Evolutionary conservation across 2,888 invertebrate genomes (phyloP), one percentile per base, ranked within the genome.

Genomic region (Teinopalpus imperialis): DNA sequence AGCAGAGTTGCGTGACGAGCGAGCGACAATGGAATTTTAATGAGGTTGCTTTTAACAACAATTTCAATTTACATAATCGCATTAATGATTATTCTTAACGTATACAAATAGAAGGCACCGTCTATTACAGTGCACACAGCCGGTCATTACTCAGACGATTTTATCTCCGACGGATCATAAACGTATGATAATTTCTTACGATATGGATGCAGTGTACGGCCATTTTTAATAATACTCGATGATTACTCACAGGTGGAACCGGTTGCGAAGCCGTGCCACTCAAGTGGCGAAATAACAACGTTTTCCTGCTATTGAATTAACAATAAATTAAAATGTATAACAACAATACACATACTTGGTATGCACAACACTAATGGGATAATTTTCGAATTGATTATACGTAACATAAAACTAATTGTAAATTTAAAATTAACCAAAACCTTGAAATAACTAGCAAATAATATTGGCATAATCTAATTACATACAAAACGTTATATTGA

Each of bases 11-110:
- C 72, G 72, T 67, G 73, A 66, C 64, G 68, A 65, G 58, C 61
- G 63, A 66, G 63, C 65, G 65, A 80, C 81, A 82, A 83, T 74
- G 73, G 82, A 81, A 86, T 85, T 79, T 80, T 80, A 85, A 85
- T 82, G 79, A 80, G 76, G 59, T n/a, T 63, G 64, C 66, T 66
- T 77, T 77, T 79, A 81, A 75, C 75, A 72, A 77, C 72, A 65
- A 74, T 71, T 59, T 65, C 57, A 69, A 81, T 85, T 72, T 78
- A 71, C 82, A 83, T 87, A 85, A 82, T 77, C 72, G 75, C 74
- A 79, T 81, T 69, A 71, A 78, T 77, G 73, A 79, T 79, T 76
- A 80, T 78, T 77, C 73, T 77, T 78, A 76, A 74, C 70, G 73
- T 77, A 79, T 65, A 70, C 63, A 74, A 74, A 74, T 66, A 69